These are phyloP conservation scores for Buathra laborator DNA, from an alignment of 2,888 invertebrate species.

Conservation along the genomic window DNA sequence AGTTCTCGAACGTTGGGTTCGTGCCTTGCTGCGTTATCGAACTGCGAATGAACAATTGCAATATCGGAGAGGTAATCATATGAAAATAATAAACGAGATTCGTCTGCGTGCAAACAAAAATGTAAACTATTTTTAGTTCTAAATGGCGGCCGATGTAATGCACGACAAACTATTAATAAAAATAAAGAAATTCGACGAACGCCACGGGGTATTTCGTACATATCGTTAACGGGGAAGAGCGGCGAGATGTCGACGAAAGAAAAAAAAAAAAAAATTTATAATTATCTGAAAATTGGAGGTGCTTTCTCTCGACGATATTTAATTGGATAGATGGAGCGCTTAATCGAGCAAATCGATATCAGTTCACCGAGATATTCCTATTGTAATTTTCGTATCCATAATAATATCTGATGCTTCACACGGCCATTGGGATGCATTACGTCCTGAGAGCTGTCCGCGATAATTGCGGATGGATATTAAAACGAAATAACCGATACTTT, in stretches of 20 bases:
- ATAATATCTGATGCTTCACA: neutral
- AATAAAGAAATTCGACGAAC: conserved; percentile 5
- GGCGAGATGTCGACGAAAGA: neutral
- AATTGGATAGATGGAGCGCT: conserved; percentile 43
- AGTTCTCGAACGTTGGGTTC: conserved; percentile 32
- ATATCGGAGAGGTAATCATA: conserved; percentile 67
- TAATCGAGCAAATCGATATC: conserved; percentile 28
- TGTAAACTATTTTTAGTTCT: neutral
- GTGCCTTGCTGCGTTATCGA: conserved; percentile 59
- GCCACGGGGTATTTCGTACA: neutral
- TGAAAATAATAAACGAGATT: conserved; percentile 67
- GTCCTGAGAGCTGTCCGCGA: conserved; percentile 10
- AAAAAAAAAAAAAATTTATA: conserved; percentile 25
- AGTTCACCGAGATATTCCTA: conserved; percentile 29
- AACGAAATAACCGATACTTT: conserved; percentile 42
- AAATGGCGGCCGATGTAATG: conserved; percentile 7
- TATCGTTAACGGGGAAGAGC: conserved; percentile 1
- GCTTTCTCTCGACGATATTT: conserved; percentile 14
- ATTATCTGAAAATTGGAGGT: conserved; percentile 43
- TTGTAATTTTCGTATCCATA: conserved; percentile 26
- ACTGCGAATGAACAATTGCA: conserved; percentile 65
- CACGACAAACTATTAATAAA: conserved; percentile 49
- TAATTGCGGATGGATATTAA: conserved; percentile 36
- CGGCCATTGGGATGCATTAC: conserved; percentile 3
- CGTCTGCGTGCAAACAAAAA: conserved; percentile 28